Evolutionary conservation across 2,113 vertebrate species (phyloP).

Genomic region (Grammomys surdaster): DNA sequence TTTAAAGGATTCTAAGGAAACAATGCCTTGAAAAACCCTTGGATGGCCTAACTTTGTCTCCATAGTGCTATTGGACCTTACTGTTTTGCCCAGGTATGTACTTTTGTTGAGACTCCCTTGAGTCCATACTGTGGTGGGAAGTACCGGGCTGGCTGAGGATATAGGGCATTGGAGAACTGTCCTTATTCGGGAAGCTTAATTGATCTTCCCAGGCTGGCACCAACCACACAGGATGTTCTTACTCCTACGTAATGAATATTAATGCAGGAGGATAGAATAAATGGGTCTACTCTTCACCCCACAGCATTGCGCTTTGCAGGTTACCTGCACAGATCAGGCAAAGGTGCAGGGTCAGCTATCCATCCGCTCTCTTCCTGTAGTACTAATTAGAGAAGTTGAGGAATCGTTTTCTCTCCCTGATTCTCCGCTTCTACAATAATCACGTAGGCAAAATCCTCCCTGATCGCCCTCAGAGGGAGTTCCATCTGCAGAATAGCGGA

Average conservation of each 20-base stretch:
- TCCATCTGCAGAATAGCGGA: background rate
- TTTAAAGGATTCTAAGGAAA: slow-evolving; percentile 38
- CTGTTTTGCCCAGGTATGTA: background rate
- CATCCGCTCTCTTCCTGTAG: background rate
- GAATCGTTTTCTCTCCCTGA: background rate
- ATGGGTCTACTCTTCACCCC: background rate
- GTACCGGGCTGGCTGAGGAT: slow-evolving; percentile 29
- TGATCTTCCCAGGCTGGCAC: slow-evolving; percentile 39
- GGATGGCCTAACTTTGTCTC: slow-evolving; percentile 42
- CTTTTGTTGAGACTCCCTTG: slow-evolving; percentile 55
- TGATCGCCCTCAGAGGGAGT: background rate
- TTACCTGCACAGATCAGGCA: background rate
- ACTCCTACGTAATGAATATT: slow-evolving; percentile 59
- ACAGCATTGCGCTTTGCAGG: background rate
- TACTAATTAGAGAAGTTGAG: slow-evolving; percentile 36
- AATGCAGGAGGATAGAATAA: slow-evolving; percentile 3
- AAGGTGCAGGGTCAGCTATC: background rate
- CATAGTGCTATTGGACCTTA: background rate
- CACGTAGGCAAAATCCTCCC: background rate
- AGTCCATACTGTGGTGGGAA: slow-evolving; percentile 35
- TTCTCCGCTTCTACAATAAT: background rate
- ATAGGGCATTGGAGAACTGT: slow-evolving; percentile 72
- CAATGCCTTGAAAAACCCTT: slow-evolving; percentile 68
- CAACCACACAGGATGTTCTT: slow-evolving; percentile 60
- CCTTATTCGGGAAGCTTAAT: slow-evolving; percentile 76